Evolutionary conservation across 2,113 vertebrate genomes (phyloP).

Genomic region (Poeciliopsis occidentalis): DNA sequence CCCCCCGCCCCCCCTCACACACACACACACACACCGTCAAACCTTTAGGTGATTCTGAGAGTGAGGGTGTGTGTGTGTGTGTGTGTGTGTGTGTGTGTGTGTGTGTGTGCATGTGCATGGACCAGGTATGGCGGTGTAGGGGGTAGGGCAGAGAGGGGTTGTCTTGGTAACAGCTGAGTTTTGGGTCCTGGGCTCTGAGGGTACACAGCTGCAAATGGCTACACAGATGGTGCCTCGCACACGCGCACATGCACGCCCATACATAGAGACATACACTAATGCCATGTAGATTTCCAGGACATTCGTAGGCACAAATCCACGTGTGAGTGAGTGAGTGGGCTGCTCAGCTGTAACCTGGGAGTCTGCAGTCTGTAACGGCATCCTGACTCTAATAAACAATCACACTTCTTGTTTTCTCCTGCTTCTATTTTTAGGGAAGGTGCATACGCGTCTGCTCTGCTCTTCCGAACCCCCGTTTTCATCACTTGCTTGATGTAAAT

Average conservation of each 20-base stretch:
- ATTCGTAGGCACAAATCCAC: constrained; percentile 32
- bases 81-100: constrained; percentile 20
- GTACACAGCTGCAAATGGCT: constrained; percentile 68
- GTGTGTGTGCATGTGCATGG: constrained; percentile 15
- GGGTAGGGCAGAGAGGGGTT: constrained; percentile 18
- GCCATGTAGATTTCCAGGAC: constrained; percentile 9
- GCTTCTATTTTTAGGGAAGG: constrained; percentile 31
- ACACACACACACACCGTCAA: constrained; percentile 11
- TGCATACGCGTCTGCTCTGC: background rate
- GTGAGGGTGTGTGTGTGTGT: constrained; percentile 16
- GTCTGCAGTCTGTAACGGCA: constrained; percentile 55
- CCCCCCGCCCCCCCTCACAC: too few relatives aligned
- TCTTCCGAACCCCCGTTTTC: background rate
- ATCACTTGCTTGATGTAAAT: background rate
- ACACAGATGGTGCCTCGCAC: constrained; percentile 65
- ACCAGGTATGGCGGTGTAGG: constrained; percentile 56
- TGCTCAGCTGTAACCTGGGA: constrained; percentile 72
- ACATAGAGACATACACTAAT: constrained; percentile 3
- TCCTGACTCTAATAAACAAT: constrained; percentile 46
- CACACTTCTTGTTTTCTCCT: constrained; percentile 30
- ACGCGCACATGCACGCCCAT: background rate
- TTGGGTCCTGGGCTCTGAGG: constrained; percentile 61
- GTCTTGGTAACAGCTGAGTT: constrained; percentile 72
- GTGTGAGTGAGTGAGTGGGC: constrained; percentile 48
- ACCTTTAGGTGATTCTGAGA: constrained; percentile 43